Base-by-base conservation (phyloP, 2,797 vertebrate genomes). In the Anisognathus igniventris region DNA sequence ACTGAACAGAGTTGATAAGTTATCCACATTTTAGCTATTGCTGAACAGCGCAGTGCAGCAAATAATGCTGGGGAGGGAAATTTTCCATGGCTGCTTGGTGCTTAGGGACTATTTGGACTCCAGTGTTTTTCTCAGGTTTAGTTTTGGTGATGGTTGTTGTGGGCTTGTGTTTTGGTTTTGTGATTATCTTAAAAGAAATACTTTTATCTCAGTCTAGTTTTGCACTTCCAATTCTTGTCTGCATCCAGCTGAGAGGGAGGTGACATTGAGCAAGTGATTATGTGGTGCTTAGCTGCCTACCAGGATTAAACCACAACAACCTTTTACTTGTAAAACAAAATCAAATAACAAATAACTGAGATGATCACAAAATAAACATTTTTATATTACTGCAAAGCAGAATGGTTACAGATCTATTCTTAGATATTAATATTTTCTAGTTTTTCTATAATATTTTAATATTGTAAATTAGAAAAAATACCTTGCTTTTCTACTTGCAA, bases 131-230 rank as follows among this genome's bases (percentile, higher is more conserved):
- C 10, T 61, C 35, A 6, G 3, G 7, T 47, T 77, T 77, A 11
- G 1, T 67, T 79, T 66, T 45, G 14, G 3, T 30, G 15, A 1
- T 37, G 4, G 1, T 50, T 14, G 4, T 35, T 25, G 9, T 25
- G 1, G 4, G 9, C 23, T 45, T 54, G 5, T 31, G 25, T 9
- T 50, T 56, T 18, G 2, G 4, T 39, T 66, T 31, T 2, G 1
- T 5, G 24, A 17, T 25, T 61, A 22, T 45, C 2, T 4, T 31
- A 21, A 60, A 60, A 60, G 3, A 39, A 39, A 28, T 20, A 39
- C 12, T 39, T 60, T 60, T 35, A 28, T 19, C 18, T 76, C n/a
- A 56, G 8, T 70, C 31, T 51, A 48, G 6, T 74, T 95, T 78
- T 48, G 2, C 4, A 10, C 4, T 78, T 78, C 17, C 11, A 35